A percentile compares a stretch with the other conserved stretches of the same genome.
Conservation (phyloP, 2,797 vertebrate genomes). For the Kryptopterus vitreolus region DNA sequence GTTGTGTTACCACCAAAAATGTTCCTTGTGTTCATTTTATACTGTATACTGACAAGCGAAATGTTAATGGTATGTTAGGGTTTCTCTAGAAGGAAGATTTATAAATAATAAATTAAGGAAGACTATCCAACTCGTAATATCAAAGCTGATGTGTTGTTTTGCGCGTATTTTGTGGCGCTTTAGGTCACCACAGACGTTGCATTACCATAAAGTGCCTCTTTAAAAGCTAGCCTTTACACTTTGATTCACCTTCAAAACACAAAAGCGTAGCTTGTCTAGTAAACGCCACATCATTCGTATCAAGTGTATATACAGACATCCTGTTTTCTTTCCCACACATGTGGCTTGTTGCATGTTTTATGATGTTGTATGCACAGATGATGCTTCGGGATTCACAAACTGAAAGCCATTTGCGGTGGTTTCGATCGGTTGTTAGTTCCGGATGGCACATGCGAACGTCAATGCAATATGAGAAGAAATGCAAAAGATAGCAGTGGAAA, state of each 20-base stretch:
- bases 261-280: constrained; percentile 39
- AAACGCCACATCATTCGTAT: constrained; percentile 14
- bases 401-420: constrained; percentile 1
- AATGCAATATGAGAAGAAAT: not conserved
- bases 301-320: not conserved
- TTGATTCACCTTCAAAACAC: constrained; percentile 41
- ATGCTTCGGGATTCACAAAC: not conserved
- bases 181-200: constrained; percentile 34
- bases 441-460: not conserved
- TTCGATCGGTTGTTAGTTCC: not conserved
- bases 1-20: not conserved
- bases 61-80: too few species aligned
- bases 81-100: not conserved
- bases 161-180: not conserved
- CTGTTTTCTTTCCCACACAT: not conserved
- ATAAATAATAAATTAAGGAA: not conserved
- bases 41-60: not conserved
- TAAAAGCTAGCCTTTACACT: constrained; percentile 42
- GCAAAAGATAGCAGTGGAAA: not conserved
- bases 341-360: not conserved
- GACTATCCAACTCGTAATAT: too few species aligned
- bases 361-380: not conserved
- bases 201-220: constrained; percentile 49
- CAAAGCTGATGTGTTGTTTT: constrained; percentile 37
- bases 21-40: not conserved